Percentiles rank a stretch among this genome's conserved stretches.
Conservation (phyloP, 2,797 vertebrate genomes). For the Pseudomugil tenellus region DNA sequence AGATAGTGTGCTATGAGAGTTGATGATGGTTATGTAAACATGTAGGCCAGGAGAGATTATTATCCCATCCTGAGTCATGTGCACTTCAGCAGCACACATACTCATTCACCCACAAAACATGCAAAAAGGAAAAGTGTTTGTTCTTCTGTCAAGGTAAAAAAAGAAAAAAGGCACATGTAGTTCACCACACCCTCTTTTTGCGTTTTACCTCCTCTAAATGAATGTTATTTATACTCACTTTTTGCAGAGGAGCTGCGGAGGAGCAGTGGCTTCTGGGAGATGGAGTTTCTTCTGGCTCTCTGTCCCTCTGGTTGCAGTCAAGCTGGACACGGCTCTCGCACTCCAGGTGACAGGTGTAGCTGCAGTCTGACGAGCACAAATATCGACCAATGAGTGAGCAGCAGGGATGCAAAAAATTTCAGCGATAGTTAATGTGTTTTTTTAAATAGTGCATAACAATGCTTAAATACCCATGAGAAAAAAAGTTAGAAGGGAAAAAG, state of each 20-base stretch:
- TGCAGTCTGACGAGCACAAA: slow-evolving; percentile 86
- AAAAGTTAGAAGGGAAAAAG: slow-evolving; percentile 8
- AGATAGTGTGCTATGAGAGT: slow-evolving; percentile 18
- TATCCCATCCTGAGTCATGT: slow-evolving; percentile 30
- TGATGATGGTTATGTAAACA: slow-evolving; percentile 58
- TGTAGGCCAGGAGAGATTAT: slow-evolving; percentile 34
- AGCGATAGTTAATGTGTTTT: neutral
- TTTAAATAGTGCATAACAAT: neutral
- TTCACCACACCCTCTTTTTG: rapidly evolving
- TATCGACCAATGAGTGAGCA: neutral
- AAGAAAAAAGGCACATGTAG: neutral
- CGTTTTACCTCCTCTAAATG: neutral
- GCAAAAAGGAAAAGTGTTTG: neutral
- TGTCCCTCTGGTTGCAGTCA: slow-evolving; percentile 87
- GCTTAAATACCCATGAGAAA: neutral
- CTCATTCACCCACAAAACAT: neutral
- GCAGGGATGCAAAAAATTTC: neutral
- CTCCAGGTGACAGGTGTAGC: slow-evolving; percentile 92
- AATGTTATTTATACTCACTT: slow-evolving; percentile 59
- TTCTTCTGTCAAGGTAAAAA: neutral
- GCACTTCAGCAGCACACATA: slow-evolving; percentile 1
- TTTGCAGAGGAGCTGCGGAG: slow-evolving; percentile 46
- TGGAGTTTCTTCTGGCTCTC: slow-evolving; percentile 58
- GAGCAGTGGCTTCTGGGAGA: slow-evolving; percentile 73
- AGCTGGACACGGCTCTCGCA: slow-evolving; percentile 89